Evolutionary conservation across 2,797 vertebrate genomes (phyloP).

Genomic region (Falco columbarius): DNA sequence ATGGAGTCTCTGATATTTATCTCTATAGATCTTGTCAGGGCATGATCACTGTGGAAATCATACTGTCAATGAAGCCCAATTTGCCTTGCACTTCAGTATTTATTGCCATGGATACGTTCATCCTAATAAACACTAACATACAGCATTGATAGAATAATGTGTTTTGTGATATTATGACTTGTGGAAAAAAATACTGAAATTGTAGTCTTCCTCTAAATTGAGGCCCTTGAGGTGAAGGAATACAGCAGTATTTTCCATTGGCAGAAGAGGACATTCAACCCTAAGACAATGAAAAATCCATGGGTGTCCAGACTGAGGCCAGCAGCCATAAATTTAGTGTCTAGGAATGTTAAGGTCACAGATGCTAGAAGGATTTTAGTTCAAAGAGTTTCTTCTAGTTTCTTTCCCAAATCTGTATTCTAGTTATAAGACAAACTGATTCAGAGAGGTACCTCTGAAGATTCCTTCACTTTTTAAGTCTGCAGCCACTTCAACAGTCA

Average conservation of each 20-base stretch:
- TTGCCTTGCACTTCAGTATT: neutral
- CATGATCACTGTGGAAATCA: slow-evolving; percentile 21
- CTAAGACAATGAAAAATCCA: neutral
- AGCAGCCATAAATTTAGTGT: neutral
- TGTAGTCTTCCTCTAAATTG: neutral
- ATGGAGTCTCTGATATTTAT: neutral
- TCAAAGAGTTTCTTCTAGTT: neutral
- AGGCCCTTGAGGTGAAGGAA: neutral
- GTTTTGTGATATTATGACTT: neutral
- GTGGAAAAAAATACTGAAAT: neutral
- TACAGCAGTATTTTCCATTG: neutral
- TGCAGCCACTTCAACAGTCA: neutral
- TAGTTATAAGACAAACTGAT: neutral
- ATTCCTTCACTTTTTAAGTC: neutral
- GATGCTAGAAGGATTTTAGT: neutral
- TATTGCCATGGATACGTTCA: neutral
- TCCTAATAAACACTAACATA: neutral
- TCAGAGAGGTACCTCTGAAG: neutral
- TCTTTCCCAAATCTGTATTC: neutral
- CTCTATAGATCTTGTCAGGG: neutral
- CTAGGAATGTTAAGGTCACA: neutral
- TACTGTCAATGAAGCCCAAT: neutral
- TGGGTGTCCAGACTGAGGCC: neutral
- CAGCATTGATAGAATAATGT: neutral
- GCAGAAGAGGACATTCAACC: neutral